Conservation (phyloP, 1,140 invertebrate species). For the Pentalonia nigronervosa region DNA sequence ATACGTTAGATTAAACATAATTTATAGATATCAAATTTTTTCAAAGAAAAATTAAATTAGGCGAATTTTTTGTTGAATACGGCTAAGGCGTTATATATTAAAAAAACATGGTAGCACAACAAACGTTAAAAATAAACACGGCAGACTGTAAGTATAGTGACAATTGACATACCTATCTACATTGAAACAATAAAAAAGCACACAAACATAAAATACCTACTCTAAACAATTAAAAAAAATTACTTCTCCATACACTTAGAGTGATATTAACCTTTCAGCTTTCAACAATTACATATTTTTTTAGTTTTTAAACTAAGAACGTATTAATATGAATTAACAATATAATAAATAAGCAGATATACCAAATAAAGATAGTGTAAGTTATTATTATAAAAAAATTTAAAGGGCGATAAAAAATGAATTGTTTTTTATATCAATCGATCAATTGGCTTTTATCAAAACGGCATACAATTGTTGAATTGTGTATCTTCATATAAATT, state of each 20-base stretch:
- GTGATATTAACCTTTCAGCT: neutral
- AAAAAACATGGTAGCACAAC: neutral
- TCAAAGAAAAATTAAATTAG: neutral
- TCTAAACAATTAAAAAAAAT: neutral
- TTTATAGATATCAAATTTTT: neutral
- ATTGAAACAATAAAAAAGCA: neutral
- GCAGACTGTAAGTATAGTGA: neutral
- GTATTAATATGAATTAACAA: neutral
- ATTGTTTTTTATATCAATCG: neutral
- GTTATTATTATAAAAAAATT: neutral
- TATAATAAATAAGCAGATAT: neutral
- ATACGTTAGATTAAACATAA: neutral
- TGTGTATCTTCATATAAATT: neutral
- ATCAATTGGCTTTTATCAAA: neutral
- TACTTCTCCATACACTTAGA: neutral
- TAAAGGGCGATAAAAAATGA: neutral
- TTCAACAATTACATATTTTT: neutral
- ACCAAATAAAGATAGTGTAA: neutral
- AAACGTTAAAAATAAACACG: neutral
- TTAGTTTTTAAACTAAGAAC: neutral
- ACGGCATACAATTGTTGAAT: neutral
- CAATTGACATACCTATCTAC: neutral
- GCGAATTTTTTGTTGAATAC: neutral
- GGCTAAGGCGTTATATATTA: neutral
- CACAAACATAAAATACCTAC: neutral